Conservation (phyloP, 1,140 invertebrate species). For the Scaptomyza hsui region DNA sequence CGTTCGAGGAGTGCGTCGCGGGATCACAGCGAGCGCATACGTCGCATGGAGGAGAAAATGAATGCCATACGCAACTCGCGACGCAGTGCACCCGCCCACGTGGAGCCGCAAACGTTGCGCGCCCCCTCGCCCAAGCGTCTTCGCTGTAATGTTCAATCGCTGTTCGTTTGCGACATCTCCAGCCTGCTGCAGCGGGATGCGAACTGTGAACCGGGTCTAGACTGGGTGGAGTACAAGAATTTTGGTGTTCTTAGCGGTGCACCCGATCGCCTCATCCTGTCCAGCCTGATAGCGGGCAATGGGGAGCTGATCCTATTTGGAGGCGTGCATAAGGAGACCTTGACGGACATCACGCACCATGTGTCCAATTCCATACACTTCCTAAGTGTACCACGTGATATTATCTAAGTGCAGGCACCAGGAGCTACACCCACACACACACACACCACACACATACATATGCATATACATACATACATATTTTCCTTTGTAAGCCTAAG, state of each 20-base stretch:
- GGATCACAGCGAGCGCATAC: slow-evolving; percentile 80
- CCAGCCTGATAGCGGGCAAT: slow-evolving; percentile 94
- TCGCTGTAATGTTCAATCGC: slow-evolving; percentile 88
- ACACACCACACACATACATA: slow-evolving; percentile 8
- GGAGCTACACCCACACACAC: slow-evolving; percentile 19
- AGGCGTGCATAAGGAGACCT: slow-evolving; percentile 92
- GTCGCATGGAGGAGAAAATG: slow-evolving; percentile 83
- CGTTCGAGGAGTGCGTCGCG: slow-evolving; percentile 72
- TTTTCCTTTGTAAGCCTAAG: slow-evolving; percentile 26
- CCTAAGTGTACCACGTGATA: slow-evolving; percentile 89
- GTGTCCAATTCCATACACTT: slow-evolving; percentile 93
- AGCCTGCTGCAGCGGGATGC: slow-evolving; percentile 85
- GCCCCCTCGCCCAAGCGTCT: slow-evolving; percentile 84
- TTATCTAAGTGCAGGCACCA: slow-evolving; percentile 86
- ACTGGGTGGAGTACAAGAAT: slow-evolving; percentile 90
- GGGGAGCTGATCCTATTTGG: slow-evolving; percentile 98
- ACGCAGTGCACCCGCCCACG: slow-evolving; percentile 66
- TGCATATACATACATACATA: slow-evolving; percentile 5
- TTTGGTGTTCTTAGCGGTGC: slow-evolving; percentile 87
- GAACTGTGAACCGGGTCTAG: slow-evolving; percentile 86
- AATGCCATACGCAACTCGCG: slow-evolving; percentile 78
- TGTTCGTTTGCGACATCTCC: slow-evolving; percentile 95
- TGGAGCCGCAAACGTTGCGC: slow-evolving; percentile 60
- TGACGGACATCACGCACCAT: slow-evolving; percentile 85
- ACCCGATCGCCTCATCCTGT: slow-evolving; percentile 95